Evolutionary conservation across 2,113 vertebrate genomes (phyloP), one percentile per base, ranked within the genome.

Genomic region (Platycercus adscitus): DNA sequence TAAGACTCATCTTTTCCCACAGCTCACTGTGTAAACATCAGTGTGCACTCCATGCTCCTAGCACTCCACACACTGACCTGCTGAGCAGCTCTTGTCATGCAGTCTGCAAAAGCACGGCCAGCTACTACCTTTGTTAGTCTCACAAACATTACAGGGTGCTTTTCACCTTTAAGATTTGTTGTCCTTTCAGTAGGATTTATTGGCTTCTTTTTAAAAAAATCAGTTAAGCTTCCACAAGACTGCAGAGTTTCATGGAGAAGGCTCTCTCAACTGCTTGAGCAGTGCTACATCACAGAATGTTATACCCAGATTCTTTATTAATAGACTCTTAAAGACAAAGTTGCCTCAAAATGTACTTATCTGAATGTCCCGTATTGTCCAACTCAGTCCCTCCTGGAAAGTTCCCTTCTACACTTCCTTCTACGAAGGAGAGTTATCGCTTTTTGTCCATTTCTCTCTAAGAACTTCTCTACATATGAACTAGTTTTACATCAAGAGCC

Each of bases 61-160:
- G 47, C 43, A 7, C 33, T 14, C 33, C 55, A 37, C 2, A 0
- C 9, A 3, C 23, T 3, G 43, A 9, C 21, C 1, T 61, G n/a
- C 71, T 70, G 31, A 43, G 69, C 68, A 76, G 53, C 33, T 28
- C 18, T 87, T 86, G 47, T 50, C 35, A 52, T 2, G 6, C 9
- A 31, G 13, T 33, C 69, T 52, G 18, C 19, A 64, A 50, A 78
- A 89, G 5, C 26, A 29, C 1, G 2, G 23, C 23, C 80, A 86
- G 2, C 28, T 58, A 19, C 28, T 68, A 7, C 44, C 43, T 50
- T 4, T 14, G 21, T 68, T 63, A 58, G 25, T 16, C 12, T 6
- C 53, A 23, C 13, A 33, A 15, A 25, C 10, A 3, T 46, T 46
- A 43, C 43, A 60, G 66, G 17, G 29, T 28, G 17, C 7, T 29